Percentiles rank a stretch among this genome's conserved stretches.
Evolutionary conservation across 2,797 vertebrate genomes (phyloP).

Genomic region (Erpetoichthys calabaricus): DNA sequence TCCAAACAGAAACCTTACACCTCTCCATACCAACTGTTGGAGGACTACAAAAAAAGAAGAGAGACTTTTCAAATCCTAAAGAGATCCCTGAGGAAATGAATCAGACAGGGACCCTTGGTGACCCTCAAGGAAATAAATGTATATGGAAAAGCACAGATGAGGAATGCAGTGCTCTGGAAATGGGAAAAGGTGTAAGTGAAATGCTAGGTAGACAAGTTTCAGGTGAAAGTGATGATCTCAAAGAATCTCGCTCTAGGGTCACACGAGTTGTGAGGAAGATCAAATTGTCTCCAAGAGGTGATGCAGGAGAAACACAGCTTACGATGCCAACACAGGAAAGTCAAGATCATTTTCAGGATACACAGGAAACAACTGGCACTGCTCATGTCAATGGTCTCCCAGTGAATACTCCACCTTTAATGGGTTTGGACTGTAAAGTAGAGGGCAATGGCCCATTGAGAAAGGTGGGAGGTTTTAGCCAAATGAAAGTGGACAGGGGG

Average conservation of each 20-base stretch:
- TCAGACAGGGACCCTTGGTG: constrained; percentile 13
- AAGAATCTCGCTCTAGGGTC: constrained; percentile 27
- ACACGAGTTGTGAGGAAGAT: constrained; percentile 41
- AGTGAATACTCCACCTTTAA: not conserved
- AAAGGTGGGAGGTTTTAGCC: not conserved
- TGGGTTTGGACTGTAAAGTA: not conserved
- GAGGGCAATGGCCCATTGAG: not conserved
- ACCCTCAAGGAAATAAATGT: constrained; percentile 17
- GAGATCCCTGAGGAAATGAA: constrained; percentile 26
- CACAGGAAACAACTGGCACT: no score
- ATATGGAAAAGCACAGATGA: constrained; percentile 27
- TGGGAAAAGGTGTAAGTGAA: not conserved
- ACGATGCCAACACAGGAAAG: no score
- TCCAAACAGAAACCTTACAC: constrained; percentile 40
- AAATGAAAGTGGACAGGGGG: constrained; percentile 13
- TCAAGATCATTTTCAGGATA: no score
- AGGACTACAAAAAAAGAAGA: constrained; percentile 31
- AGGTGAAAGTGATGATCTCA: constrained; percentile 12
- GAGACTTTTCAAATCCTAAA: constrained; percentile 42
- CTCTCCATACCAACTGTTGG: constrained; percentile 22
- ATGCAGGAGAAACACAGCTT: constrained; percentile 10
- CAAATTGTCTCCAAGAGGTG: constrained; percentile 32
- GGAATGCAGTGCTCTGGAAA: constrained; percentile 7
- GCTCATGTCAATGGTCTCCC: not conserved
- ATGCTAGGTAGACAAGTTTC: not conserved